A percentile compares a stretch with the other conserved stretches of the same genome.
phyloP scores from a whole-genome alignment of 2,888 invertebrate genomes.

The Ceramica pisi region DNA sequence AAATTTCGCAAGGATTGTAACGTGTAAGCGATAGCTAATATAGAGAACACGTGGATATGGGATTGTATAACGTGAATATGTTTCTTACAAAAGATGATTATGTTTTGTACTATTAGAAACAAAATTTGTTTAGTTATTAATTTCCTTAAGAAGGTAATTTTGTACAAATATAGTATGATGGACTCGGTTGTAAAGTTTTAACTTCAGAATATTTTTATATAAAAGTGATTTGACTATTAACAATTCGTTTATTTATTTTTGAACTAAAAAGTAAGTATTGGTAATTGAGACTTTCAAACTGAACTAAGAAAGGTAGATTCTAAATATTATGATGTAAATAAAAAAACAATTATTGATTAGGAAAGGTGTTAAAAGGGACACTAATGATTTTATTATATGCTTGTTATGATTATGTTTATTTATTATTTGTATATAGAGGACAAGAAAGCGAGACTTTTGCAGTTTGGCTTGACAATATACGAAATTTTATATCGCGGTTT shows the following conservation, averaged over 20 bases:
- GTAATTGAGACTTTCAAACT: constrained; percentile 29
- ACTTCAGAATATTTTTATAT: constrained; percentile 56
- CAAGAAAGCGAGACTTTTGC: constrained; percentile 21
- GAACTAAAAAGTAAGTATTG: constrained; percentile 35
- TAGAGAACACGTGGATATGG: constrained; percentile 5
- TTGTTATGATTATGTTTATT: constrained; percentile 64
- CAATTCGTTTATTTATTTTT: constrained; percentile 57
- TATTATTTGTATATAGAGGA: constrained; percentile 63
- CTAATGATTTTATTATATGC: constrained; percentile 54
- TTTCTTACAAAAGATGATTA: constrained; percentile 37
- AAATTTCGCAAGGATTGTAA: constrained; percentile 41
- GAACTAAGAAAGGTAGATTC: constrained; percentile 28
- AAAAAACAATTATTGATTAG: constrained; percentile 44
- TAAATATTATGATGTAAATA: constrained; percentile 58
- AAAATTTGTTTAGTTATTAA: constrained; percentile 50
- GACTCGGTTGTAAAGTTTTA: constrained; percentile 49
- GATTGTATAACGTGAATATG: constrained; percentile 17
- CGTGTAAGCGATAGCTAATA: constrained; percentile 43
- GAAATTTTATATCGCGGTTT: constrained; percentile 9
- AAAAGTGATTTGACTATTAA: constrained; percentile 47
- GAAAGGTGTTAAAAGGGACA: constrained; percentile 52
- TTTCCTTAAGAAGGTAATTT: constrained; percentile 63
- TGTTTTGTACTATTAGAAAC: constrained; percentile 43
- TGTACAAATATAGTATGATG: constrained; percentile 68
- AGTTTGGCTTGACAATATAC: constrained; percentile 7